These are phyloP conservation scores for Macropus fuliginosus DNA, from an alignment of 2,797 vertebrate genomes.

Conservation along the genomic window DNA sequence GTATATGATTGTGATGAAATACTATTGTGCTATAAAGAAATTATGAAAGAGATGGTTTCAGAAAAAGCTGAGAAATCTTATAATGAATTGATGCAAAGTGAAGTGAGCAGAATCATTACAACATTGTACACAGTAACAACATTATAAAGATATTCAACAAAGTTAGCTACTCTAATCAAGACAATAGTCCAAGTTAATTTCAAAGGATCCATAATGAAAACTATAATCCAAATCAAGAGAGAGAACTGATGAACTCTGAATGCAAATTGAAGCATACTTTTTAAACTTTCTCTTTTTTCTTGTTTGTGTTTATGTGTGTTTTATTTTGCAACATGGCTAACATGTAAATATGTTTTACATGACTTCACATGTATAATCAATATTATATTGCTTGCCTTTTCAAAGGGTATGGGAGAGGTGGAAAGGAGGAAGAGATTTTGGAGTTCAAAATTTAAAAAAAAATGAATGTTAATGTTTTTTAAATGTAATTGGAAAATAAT, in stretches of 20 bases:
- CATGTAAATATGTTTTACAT: neutral
- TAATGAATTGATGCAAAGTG: too few species aligned
- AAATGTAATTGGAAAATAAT: neutral
- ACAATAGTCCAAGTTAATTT: too few species aligned
- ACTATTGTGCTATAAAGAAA: too few species aligned
- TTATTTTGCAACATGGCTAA: neutral
- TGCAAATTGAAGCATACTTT: neutral
- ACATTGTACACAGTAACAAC: too few species aligned
- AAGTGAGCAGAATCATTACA: too few species aligned
- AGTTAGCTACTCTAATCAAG: too few species aligned
- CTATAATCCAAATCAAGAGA: neutral
- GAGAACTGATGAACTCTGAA: neutral
- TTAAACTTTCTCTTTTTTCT: neutral
- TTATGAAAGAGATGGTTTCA: too few species aligned
- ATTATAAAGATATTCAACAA: too few species aligned
- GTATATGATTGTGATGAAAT: too few species aligned
- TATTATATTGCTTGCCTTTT: neutral
- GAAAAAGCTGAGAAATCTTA: too few species aligned
- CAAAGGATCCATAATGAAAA: neutral
- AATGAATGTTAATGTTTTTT: neutral
- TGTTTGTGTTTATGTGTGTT: neutral
- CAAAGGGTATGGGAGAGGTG: neutral
- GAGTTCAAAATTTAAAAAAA: neutral
- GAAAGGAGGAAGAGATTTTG: too few species aligned
- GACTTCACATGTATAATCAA: neutral